A percentile compares a stretch with the other conserved stretches of the same genome.
Evolutionary conservation across 2,888 invertebrate genomes (phyloP).

Genomic region (Synergus gifuensis): DNA sequence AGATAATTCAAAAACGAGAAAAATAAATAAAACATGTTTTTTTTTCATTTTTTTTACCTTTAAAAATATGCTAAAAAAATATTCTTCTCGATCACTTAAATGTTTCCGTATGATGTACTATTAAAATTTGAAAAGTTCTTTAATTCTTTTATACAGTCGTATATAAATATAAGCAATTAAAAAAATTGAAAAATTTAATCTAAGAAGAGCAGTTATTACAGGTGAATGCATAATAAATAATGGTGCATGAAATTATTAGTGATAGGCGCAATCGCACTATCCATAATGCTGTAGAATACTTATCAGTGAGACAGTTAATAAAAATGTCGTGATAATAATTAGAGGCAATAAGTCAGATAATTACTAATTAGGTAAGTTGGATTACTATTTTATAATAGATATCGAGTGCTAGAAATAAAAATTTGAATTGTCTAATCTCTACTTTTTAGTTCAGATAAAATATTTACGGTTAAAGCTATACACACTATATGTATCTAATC

Average conservation of each 20-base stretch:
- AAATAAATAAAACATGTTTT: neutral
- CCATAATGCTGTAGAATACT: neutral
- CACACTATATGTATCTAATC: neutral
- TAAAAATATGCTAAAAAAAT: neutral
- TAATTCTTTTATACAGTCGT: neutral
- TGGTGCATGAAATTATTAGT: constrained; percentile 17
- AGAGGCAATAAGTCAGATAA: constrained; percentile 8
- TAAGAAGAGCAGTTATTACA: too few relatives aligned
- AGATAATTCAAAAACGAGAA: neutral
- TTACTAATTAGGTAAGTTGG: constrained; percentile 3
- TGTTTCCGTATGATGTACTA: neutral
- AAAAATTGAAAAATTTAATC: neutral
- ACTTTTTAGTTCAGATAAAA: neutral
- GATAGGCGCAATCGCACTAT: neutral
- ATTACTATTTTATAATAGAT: neutral
- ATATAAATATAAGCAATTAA: neutral
- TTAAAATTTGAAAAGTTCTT: neutral
- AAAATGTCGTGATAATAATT: constrained; percentile 29
- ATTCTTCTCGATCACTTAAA: neutral
- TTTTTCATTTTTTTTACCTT: neutral
- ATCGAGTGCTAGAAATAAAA: neutral
- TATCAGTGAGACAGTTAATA: constrained; percentile 6
- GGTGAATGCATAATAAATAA: neutral
- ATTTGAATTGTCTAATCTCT: neutral
- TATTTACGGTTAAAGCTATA: neutral